Percentiles rank a stretch among this genome's conserved stretches.
Evolutionary conservation across 2,797 vertebrate genomes (phyloP).

Genomic region (Nyctalus aviator): DNA sequence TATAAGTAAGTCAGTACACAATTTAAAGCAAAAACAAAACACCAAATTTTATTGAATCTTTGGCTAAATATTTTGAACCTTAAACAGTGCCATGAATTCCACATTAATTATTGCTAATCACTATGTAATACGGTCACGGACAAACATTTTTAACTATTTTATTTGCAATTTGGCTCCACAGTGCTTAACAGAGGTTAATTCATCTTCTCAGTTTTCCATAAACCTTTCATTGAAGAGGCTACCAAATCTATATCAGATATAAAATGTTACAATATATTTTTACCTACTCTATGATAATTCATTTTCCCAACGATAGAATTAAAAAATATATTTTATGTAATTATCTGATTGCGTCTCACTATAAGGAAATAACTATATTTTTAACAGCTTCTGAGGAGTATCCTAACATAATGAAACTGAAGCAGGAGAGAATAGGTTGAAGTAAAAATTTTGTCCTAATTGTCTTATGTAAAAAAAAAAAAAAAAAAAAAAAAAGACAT

Average conservation of each 20-base stretch:
- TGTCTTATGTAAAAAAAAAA: not conserved
- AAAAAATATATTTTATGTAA: constrained; percentile 26
- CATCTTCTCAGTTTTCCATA: constrained; percentile 35
- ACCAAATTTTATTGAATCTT: constrained; percentile 53
- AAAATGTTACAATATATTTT: constrained; percentile 39
- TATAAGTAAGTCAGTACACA: constrained; percentile 75
- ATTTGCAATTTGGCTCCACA: not conserved
- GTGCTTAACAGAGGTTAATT: constrained; percentile 28
- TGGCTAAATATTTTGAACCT: constrained; percentile 70
- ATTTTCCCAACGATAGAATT: constrained; percentile 35
- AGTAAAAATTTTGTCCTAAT: not conserved
- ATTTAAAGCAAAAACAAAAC: constrained; percentile 77
- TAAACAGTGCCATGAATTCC: constrained; percentile 31
- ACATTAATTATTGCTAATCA: constrained; percentile 71
- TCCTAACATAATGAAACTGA: constrained; percentile 8
- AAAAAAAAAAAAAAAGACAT: not conserved
- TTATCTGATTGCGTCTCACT: not conserved
- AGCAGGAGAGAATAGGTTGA: not conserved
- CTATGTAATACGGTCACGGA: not conserved
- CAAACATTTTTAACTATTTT: constrained; percentile 52
- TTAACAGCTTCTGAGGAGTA: not conserved
- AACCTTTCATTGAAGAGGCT: constrained; percentile 48
- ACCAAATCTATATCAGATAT: constrained; percentile 38
- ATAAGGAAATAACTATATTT: not conserved
- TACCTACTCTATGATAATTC: constrained; percentile 14